These are phyloP conservation scores for Stenolophus ochropezus DNA, from an alignment of 2,888 invertebrate species.

Conservation along the genomic window DNA sequence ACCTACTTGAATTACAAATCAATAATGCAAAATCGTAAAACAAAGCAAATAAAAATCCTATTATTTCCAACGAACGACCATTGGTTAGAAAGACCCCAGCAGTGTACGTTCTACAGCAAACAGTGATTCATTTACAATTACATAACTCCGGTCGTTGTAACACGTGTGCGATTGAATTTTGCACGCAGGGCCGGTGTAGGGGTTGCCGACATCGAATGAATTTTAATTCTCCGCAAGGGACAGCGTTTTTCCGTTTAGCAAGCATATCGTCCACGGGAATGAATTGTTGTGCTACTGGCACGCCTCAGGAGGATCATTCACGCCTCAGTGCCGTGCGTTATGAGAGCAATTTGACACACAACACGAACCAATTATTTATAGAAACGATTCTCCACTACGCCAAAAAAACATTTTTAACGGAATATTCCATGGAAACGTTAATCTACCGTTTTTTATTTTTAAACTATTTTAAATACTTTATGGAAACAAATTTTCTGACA, in stretches of 20 bases:
- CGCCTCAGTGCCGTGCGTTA: constrained; percentile 2
- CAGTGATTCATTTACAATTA: constrained; percentile 51
- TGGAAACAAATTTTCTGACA: too few species aligned
- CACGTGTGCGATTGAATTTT: constrained; percentile 46
- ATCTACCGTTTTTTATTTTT: too few species aligned
- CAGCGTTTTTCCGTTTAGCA: constrained; percentile 40
- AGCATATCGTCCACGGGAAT: constrained; percentile 6
- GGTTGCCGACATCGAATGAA: constrained; percentile 25
- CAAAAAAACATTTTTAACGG: neutral
- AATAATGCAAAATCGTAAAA: constrained; percentile 19
- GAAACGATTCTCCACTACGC: neutral
- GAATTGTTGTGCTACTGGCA: neutral
- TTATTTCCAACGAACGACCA: constrained; percentile 15
- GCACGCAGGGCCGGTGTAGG: constrained; percentile 2
- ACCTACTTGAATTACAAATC: constrained; percentile 11
- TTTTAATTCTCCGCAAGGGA: constrained; percentile 38
- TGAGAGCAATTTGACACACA: neutral
- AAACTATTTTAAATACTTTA: too few species aligned
- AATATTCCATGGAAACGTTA: too few species aligned
- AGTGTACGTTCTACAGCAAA: constrained; percentile 22
- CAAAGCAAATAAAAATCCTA: constrained; percentile 31
- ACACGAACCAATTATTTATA: neutral
- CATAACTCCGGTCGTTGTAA: constrained; percentile 40
- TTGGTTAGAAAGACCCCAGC: neutral
- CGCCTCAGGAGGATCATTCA: neutral